phyloP scores from a whole-genome alignment of 2,888 invertebrate species.

The Drosophila subsilvestris region DNA sequence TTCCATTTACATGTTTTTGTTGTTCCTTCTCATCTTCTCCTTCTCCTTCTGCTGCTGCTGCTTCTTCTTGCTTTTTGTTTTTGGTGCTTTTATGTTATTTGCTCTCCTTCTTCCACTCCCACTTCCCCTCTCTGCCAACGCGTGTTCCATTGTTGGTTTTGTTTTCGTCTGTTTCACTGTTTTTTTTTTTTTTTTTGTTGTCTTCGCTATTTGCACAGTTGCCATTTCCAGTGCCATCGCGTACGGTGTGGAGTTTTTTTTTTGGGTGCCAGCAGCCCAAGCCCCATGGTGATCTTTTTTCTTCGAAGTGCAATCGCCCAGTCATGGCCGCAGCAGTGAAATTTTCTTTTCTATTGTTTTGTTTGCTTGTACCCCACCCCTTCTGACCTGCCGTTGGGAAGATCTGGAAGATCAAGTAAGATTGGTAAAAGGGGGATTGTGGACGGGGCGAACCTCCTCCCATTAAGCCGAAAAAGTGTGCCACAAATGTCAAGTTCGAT shows the following conservation, averaged over 20 bases:
- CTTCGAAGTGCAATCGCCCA: slow-evolving; percentile 61
- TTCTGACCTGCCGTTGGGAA: slow-evolving; percentile 6
- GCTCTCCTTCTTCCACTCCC: slow-evolving; percentile 20
- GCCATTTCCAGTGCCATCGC: slow-evolving; percentile 11
- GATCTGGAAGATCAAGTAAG: slow-evolving; percentile 14
- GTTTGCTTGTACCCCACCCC: slow-evolving; percentile 4
- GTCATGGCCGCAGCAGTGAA: slow-evolving; percentile 73
- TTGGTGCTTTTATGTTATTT: slow-evolving; percentile 14
- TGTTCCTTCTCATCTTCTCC: slow-evolving; percentile 20
- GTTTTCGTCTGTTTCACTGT: slow-evolving; percentile 37
- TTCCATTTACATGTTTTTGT: slow-evolving; percentile 68
- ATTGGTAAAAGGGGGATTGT: background rate
- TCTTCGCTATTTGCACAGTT: slow-evolving; percentile 67
- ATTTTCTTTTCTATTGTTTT: slow-evolving; percentile 67
- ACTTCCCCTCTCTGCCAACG: background rate
- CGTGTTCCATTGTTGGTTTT: slow-evolving; percentile 27
- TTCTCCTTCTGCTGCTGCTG: slow-evolving; percentile 11
- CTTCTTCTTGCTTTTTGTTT: slow-evolving; percentile 16
- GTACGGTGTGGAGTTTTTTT: slow-evolving; percentile 1
- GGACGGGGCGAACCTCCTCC: background rate
- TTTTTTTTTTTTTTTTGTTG: slow-evolving; percentile 36
- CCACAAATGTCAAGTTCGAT: slow-evolving; percentile 66
- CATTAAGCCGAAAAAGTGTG: slow-evolving; percentile 55
- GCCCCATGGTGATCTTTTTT: slow-evolving; percentile 37
- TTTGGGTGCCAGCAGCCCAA: slow-evolving; percentile 14